A percentile compares a stretch with the other conserved stretches of the same genome.
Evolutionary conservation across 2,113 vertebrate genomes (phyloP).

Genomic region (Eulemur macaco): DNA sequence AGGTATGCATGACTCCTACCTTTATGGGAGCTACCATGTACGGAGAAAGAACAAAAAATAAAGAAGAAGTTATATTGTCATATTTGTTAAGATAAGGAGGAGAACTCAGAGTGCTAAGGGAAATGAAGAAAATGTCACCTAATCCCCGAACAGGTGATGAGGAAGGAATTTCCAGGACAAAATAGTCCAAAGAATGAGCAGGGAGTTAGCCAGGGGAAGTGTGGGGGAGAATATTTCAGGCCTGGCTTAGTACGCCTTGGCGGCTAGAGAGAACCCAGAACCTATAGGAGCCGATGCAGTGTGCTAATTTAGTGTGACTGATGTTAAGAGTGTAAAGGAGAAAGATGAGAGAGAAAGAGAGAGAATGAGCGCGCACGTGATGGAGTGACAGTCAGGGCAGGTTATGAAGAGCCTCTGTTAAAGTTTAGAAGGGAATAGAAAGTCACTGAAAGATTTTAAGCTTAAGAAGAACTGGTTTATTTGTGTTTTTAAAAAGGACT

Average conservation of each 20-base stretch:
- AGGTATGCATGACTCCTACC: background rate
- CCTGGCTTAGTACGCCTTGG: background rate
- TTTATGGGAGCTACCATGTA: background rate
- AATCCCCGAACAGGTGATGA: background rate
- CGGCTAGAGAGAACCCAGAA: background rate
- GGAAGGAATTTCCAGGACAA: background rate
- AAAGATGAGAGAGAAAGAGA: background rate
- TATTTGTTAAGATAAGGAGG: background rate
- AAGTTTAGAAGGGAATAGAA: background rate
- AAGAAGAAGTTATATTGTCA: constrained; percentile 15
- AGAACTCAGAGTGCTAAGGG: background rate
- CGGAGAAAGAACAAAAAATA: background rate
- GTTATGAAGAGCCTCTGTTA: background rate
- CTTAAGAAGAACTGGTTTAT: background rate
- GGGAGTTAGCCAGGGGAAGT: background rate
- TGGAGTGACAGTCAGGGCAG: background rate
- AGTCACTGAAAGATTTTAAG: background rate
- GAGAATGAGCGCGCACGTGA: background rate
- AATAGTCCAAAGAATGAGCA: background rate
- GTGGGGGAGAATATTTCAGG: background rate
- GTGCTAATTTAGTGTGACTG: background rate
- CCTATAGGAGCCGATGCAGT: background rate
- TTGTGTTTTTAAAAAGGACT: background rate
- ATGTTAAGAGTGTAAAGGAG: background rate
- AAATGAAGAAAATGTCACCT: constrained; percentile 15